Base-by-base conservation (phyloP, 2,797 vertebrate species). In the Spinus olivaceus region DNA sequence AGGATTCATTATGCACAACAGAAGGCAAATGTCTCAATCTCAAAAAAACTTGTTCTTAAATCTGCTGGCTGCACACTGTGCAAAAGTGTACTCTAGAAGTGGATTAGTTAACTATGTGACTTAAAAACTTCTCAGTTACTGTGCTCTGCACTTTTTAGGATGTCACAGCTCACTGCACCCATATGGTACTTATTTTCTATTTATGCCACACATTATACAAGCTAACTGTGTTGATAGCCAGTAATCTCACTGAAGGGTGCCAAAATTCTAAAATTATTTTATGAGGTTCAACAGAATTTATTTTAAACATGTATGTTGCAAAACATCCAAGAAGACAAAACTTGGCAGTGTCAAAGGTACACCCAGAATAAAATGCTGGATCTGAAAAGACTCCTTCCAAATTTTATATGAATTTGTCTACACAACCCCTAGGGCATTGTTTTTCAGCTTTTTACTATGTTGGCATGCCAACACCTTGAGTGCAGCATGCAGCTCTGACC, bases 101-200 rank as follows among this genome's bases (percentile, higher is more conserved):
- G 64, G 83, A 77, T 94, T 87, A 80, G 47, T 63, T 94, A 92
- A 85, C 41, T 73, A 14, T 25, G 25, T 0, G 0, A 87, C 78
- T 92, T 92, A 85, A 86, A 89, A 95, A 92, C 81, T 76, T 93
- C 79, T 73, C 74, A 86, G 44, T 84, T 92, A 69, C 15, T 81
- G 78, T 66, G 67, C 42, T 92, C 69, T 70, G 66, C n/a, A 67
- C 70, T 94, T 96, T 53, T 63, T 76, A 90, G 72, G 86, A 94
- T 70, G 67, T 64, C 88, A 93, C 81, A 93, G 91, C 44, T 94
- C 83, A 80, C 37, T 82, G 73, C 81, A 86, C 33, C 81, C 90
- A 94, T 88, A 90, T 77, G 80, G 86, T 90, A 61, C 66, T 90
- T 84, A 88, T 87, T 95, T 95, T 83, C 84, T 92, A 76, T 87